Evolutionary conservation across 2,113 vertebrate species (phyloP).

Genomic region (Cinclus mexicanus): DNA sequence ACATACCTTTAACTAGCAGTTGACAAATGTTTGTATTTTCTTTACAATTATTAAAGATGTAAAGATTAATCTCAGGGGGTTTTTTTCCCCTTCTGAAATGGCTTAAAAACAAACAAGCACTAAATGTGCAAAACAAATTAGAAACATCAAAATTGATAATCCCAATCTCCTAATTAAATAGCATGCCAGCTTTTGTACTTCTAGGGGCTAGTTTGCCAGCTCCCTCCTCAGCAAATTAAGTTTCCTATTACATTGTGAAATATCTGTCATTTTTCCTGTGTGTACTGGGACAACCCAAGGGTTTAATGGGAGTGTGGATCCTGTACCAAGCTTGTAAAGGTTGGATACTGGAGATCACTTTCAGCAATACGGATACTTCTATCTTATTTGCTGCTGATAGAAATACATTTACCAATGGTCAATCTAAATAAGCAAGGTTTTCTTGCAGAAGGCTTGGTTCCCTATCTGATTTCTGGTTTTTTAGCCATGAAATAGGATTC

Average conservation of each 20-base stretch:
- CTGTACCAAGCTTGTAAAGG: neutral
- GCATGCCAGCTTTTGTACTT: neutral
- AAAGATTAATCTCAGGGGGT: neutral
- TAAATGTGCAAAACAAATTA: neutral
- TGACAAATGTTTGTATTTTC: neutral
- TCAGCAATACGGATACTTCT: neutral
- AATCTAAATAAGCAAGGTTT: neutral
- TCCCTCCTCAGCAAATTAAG: neutral
- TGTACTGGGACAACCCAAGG: neutral
- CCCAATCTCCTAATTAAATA: neutral
- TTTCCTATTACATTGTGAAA: neutral
- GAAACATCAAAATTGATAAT: neutral
- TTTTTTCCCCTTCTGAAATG: neutral
- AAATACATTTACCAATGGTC: neutral
- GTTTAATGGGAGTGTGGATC: neutral
- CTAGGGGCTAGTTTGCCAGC: neutral
- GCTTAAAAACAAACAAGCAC: neutral
- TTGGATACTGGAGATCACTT: neutral
- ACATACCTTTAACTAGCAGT: neutral
- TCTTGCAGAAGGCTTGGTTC: neutral
- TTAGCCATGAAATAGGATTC: neutral
- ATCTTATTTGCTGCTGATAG: neutral
- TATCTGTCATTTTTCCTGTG: neutral
- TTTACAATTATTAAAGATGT: neutral
- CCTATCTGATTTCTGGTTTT: neutral